Evolutionary conservation across 2,888 invertebrate species (phyloP), one percentile per base, ranked within the genome.

Genomic region (Gari tellinella): DNA sequence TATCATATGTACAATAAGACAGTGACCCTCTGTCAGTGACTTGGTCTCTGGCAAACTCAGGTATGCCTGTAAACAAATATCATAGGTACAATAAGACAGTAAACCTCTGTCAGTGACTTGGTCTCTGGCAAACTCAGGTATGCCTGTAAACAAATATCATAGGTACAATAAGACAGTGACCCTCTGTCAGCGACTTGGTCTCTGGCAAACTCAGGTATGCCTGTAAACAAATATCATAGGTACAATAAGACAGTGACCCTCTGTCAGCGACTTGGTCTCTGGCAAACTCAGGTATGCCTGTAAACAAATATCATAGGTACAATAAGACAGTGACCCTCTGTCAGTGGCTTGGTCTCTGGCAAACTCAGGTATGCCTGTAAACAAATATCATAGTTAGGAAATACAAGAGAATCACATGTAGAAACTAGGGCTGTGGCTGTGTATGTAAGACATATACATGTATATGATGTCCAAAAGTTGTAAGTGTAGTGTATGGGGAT

Each of bases 11-110:
- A 95, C 94, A 85, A 99, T 95, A 56, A 97, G 92, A 81, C 94
- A 99, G 90, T 99, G 99, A 0, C 96, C 96, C 63, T 94, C 93
- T 2, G 96, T 95, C 70, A 99, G 92, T 0, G 98, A 97, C 86
- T 95, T 94, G 88, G 95, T 94, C 62, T 94, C 93, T 1, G 99
- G 98, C 65, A 99, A 91, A 81, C 96, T 94, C 82, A 99, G 91
- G 92, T 97, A 98, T n/a, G 92, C 92, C 94, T 94, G 86, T 14
- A 79, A 48, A 19, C 19, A 2, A 37, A 53, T 17, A 14, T 3
- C 43, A 43, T 14, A 17, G 31, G 97, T 1, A 95, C 94, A 85
- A 99, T 95, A 56, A 97, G 92, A 81, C 94, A 99, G 90, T 99
- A 99, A 0, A 96, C 96, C 63, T 94, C 93, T 2, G 96, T 95